A percentile compares a stretch with the other conserved stretches of the same genome.
These are phyloP conservation scores for Eugnorisma glareosa DNA, from an alignment of 2,888 invertebrate genomes.

Conservation along the genomic window DNA sequence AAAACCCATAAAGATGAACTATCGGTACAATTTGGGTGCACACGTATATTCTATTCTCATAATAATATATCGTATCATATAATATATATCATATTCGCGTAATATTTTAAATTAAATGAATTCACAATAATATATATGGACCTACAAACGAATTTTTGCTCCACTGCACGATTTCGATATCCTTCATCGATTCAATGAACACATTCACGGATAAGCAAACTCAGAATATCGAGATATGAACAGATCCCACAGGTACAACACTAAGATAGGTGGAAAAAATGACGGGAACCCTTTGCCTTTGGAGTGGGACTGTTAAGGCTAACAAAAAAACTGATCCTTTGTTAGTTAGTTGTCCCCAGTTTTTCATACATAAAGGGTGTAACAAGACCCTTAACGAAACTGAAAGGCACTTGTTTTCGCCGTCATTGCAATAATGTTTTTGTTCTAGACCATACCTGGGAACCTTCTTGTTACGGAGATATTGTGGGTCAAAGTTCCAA, in stretches of 20 bases:
- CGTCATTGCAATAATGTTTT: too few relatives aligned
- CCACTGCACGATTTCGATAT: conserved; percentile 10
- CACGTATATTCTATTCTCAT: not conserved
- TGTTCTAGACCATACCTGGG: too few relatives aligned
- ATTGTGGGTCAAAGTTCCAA: too few relatives aligned
- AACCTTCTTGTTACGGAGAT: too few relatives aligned
- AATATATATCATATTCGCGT: too few relatives aligned
- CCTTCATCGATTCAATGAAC: conserved; percentile 25
- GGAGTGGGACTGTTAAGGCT: not conserved
- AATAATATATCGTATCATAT: too few relatives aligned
- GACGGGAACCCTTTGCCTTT: not conserved
- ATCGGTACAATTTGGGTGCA: not conserved
- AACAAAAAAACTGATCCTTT: not conserved
- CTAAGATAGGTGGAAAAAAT: not conserved
- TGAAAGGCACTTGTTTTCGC: too few relatives aligned
- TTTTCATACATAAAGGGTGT: too few relatives aligned
- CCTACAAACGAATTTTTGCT: not conserved
- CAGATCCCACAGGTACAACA: not conserved
- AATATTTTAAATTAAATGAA: not conserved
- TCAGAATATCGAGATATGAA: conserved; percentile 2
- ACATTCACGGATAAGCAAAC: conserved; percentile 11
- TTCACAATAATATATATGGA: conserved; percentile 11
- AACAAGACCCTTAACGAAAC: too few relatives aligned
- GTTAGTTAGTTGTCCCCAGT: not conserved
- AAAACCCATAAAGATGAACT: not conserved